Conservation (phyloP, 2,113 vertebrate species). For the Rhinopithecus roxellana region DNA sequence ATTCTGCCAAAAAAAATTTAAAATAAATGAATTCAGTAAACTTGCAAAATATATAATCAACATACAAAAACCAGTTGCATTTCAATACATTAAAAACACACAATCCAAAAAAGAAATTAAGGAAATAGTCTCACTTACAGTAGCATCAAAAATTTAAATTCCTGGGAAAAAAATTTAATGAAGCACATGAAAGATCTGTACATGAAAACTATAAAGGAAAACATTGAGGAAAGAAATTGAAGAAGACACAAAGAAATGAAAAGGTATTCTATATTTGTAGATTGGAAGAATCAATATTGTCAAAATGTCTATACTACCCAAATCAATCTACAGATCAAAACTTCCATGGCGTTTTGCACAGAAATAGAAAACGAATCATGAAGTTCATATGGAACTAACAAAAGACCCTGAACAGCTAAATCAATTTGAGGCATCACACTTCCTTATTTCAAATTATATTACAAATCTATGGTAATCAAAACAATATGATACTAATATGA, state of each 20-base stretch:
- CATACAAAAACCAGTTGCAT: background rate
- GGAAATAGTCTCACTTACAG: background rate
- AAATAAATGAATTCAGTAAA: background rate
- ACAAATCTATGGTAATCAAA: background rate
- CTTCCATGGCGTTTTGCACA: too few species aligned
- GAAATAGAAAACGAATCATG: too few species aligned
- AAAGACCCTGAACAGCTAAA: background rate
- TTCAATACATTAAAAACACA: background rate
- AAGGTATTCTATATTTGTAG: too few species aligned
- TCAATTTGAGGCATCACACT: background rate
- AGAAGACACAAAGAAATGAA: background rate
- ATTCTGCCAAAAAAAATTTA: background rate
- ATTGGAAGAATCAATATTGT: too few species aligned
- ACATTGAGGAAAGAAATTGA: background rate
- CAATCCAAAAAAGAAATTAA: background rate
- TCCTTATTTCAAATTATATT: background rate
- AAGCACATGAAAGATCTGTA: background rate
- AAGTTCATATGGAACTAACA: too few species aligned
- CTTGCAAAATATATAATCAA: background rate
- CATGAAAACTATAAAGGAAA: background rate
- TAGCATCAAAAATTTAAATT: background rate
- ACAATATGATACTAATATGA: background rate
- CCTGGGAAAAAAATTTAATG: background rate
- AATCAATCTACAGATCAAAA: too few species aligned
- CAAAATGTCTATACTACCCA: too few species aligned